Evolutionary conservation across 2,113 vertebrate genomes (phyloP), one percentile per base, ranked within the genome.

Genomic region (Tyrannus savana): DNA sequence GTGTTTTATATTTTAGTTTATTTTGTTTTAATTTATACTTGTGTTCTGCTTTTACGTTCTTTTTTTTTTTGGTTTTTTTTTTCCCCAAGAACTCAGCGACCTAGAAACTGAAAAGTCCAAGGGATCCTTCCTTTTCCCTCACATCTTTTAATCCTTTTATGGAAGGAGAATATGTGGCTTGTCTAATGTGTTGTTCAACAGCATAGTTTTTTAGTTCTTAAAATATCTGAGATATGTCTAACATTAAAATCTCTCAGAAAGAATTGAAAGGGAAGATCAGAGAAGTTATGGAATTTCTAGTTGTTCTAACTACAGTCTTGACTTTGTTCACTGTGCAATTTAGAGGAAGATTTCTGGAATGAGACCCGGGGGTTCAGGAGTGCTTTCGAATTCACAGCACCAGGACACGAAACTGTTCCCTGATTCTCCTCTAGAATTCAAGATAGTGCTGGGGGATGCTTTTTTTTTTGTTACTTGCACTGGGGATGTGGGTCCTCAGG

Each of bases 401-500:
- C 2, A 3, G 27, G 44, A 19, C 14, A 5, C 6, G 12, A 18
- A 31, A 15, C 6, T 35, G 2, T 46, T 80, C 37, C 42, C 33
- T 3, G 7, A 3, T 37, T 44, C 44, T 50, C 3, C 24, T 64
- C 44, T 10, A 2, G 46, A 9, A 46, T n/a, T 7, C 42, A 59
- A 55, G 23, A 0, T 39, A 27, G 73, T 4, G n/a, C 46, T 39
- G 35, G 75, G 35, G 73, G 24, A 42, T 50, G 41, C 14, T 44
- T 77, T 71, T 50, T 49, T 37, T 16, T 31, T 30, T 41, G 31
- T 55, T 30, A 1, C 17, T 19, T 10, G 1, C 27, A 14, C 4
- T 1, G 2, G 14, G 12, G n/a, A 6, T 8, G 4, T 1, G 28
- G 35, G 10, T 27, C 3, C 21, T 14, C 6, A 23, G 47, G 44